phyloP scores from a whole-genome alignment of 2,113 vertebrate species.

The Trematomus loennbergii region DNA sequence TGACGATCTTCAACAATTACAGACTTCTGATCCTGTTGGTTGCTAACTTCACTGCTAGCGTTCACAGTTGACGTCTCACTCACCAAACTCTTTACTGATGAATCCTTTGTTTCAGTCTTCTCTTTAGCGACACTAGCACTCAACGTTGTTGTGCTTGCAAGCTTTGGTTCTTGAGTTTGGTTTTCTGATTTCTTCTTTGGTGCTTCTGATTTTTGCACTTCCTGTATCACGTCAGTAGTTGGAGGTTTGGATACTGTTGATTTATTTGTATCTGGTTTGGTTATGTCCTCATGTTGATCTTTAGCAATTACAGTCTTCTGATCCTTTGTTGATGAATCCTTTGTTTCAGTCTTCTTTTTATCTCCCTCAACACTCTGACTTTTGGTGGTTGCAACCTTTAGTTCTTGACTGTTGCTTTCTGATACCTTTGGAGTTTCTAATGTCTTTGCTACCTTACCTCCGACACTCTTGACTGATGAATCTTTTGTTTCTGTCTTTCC shows the following conservation, averaged over 20 bases:
- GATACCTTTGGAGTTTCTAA: neutral
- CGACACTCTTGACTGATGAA: neutral
- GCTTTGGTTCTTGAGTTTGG: neutral
- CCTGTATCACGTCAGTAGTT: rapidly evolving
- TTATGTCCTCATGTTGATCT: neutral
- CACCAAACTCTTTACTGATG: neutral
- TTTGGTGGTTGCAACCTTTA: neutral
- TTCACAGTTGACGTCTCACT: neutral
- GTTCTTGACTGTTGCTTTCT: neutral
- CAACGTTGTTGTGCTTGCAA: neutral
- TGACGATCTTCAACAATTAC: neutral
- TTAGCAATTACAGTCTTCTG: neutral
- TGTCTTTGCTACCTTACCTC: no score
- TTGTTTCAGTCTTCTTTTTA: neutral
- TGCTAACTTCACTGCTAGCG: neutral
- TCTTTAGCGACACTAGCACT: neutral
- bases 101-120: neutral
- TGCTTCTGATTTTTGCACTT: neutral
- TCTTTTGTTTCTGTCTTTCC: neutral
- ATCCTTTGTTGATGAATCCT: neutral
- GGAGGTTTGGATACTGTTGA: neutral
- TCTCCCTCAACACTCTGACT: neutral
- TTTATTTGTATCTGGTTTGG: neutral
- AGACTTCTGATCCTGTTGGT: neutral
- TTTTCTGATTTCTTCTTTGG: neutral